Conservation (phyloP, 2,797 vertebrate species). For the Potorous gilbertii region DNA sequence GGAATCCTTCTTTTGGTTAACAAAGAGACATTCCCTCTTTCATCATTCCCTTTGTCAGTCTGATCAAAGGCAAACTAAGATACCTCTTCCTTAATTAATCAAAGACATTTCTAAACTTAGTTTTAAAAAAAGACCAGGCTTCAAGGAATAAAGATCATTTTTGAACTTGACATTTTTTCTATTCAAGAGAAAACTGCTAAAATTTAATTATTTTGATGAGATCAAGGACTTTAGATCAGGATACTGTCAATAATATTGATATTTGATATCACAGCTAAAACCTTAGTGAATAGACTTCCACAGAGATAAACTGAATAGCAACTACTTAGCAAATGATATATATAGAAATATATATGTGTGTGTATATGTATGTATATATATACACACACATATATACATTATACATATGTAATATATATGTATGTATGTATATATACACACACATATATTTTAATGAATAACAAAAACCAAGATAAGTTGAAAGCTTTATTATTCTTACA, state of each 20-base stretch:
- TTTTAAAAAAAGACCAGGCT: not conserved
- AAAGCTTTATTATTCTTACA: not conserved
- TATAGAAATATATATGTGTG: no score
- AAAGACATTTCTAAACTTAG: not conserved
- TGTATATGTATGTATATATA: no score
- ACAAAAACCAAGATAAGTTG: not conserved
- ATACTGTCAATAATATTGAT: not conserved
- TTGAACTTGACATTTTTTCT: not conserved
- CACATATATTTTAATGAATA: not conserved
- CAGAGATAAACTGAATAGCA: not conserved
- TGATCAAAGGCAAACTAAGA: not conserved
- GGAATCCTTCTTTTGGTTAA: not conserved
- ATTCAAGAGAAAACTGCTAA: not conserved
- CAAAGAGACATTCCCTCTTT: not conserved
- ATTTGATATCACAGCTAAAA: not conserved
- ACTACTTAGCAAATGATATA: not conserved
- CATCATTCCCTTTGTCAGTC: not conserved
- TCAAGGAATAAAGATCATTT: not conserved
- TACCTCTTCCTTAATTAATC: not conserved
- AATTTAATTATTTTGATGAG: not conserved
- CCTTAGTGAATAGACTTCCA: not conserved
- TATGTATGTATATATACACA: no score
- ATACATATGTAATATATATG: no score
- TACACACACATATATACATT: no score
- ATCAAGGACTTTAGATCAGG: not conserved